A percentile compares a stretch with the other conserved stretches of the same genome.
Evolutionary conservation across 2,113 vertebrate species (phyloP).

Genomic region (Paracanthobrama guichenoti): DNA sequence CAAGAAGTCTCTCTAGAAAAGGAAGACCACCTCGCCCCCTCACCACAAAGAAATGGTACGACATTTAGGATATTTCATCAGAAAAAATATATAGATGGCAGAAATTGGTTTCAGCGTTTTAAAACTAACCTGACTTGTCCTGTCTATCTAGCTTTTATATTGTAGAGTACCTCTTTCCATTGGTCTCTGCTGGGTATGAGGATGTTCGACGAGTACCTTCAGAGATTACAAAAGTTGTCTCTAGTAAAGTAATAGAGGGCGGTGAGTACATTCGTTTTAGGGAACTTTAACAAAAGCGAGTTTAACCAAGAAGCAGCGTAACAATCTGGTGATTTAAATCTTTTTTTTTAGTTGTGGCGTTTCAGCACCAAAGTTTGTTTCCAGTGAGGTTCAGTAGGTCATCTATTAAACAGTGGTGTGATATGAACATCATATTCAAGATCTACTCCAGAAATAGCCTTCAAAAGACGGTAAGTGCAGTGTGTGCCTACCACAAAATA

Average conservation of each 20-base stretch:
- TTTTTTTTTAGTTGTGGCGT: constrained; percentile 81
- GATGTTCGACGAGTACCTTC: constrained; percentile 66
- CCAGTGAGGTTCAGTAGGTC: constrained; percentile 77
- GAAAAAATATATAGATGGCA: background rate
- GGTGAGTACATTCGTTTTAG: constrained; percentile 68
- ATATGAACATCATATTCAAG: constrained; percentile 82
- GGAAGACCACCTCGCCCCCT: constrained; percentile 77
- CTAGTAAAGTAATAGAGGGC: constrained; percentile 80
- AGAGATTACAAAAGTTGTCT: constrained; percentile 80
- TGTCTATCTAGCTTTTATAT: constrained; percentile 83
- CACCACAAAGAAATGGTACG: constrained; percentile 79
- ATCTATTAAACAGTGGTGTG: constrained; percentile 83
- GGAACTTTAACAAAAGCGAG: background rate
- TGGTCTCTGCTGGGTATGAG: constrained; percentile 69
- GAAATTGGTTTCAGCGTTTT: background rate
- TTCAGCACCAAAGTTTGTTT: constrained; percentile 84
- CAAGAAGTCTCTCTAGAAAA: constrained; percentile 64
- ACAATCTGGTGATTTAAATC: constrained; percentile 12
- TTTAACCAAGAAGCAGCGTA: background rate
- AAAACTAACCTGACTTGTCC: background rate
- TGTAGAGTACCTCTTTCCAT: constrained; percentile 87
- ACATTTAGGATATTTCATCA: background rate
- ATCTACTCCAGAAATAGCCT: constrained; percentile 80
- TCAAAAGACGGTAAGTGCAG: constrained; percentile 85
- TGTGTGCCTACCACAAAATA: background rate